Conservation (phyloP, 2,888 invertebrate genomes). For the Chrysolina haemoptera region DNA sequence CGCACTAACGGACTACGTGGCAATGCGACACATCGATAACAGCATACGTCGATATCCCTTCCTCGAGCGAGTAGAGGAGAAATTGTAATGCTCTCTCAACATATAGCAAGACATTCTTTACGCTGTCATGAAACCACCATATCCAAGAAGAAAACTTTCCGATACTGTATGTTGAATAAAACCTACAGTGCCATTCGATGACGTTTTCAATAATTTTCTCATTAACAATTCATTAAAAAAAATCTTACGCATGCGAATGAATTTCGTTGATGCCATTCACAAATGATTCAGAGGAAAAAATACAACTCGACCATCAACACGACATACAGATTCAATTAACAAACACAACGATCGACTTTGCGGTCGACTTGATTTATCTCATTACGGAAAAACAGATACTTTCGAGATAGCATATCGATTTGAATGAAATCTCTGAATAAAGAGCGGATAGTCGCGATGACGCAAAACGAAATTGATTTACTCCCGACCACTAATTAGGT, state of each 20-base stretch:
- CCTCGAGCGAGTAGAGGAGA: too few relatives aligned
- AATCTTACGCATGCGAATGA: not conserved
- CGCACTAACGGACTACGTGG: too few relatives aligned
- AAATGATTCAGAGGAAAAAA: not conserved
- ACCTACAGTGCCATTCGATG: too few relatives aligned
- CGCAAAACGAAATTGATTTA: slow-evolving; percentile 33
- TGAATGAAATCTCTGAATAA: slow-evolving; percentile 5
- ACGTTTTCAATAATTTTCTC: not conserved
- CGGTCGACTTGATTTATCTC: slow-evolving; percentile 9
- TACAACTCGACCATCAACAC: not conserved
- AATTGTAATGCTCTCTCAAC: too few relatives aligned
- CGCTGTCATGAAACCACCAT: too few relatives aligned
- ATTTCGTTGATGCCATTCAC: not conserved
- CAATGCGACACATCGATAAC: too few relatives aligned
- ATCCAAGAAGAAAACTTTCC: too few relatives aligned
- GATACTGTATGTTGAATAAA: too few relatives aligned
- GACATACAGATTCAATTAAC: slow-evolving; percentile 14
- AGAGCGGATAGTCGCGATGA: slow-evolving; percentile 12
- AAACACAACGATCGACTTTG: not conserved
- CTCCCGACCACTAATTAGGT: slow-evolving; percentile 29
- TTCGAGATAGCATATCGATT: slow-evolving; percentile 10
- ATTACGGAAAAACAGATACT: not conserved
- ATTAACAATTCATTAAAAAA: not conserved
- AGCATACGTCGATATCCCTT: too few relatives aligned
- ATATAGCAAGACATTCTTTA: too few relatives aligned